A percentile compares a stretch with the other conserved stretches of the same genome.
Evolutionary conservation across 2,888 invertebrate genomes (phyloP).

Genomic region (Coelinius sp.): DNA sequence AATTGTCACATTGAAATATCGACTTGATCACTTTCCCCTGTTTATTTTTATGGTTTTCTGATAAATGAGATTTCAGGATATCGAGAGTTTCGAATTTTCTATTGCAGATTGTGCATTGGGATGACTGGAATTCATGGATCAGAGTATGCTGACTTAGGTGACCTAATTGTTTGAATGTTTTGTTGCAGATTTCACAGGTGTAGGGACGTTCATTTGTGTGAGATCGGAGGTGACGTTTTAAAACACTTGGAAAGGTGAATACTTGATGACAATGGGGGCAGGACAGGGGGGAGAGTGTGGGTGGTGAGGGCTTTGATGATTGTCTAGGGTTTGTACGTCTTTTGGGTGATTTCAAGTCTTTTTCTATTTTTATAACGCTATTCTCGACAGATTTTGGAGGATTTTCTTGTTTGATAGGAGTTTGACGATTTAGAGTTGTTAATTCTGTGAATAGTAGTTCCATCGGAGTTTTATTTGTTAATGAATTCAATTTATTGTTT

Average conservation of each 20-base stretch:
- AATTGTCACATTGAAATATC: constrained; percentile 70
- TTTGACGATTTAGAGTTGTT: background rate
- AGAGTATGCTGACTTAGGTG: constrained; percentile 61
- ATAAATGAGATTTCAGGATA: constrained; percentile 53
- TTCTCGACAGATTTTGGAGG: background rate
- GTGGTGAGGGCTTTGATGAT: constrained; percentile 42
- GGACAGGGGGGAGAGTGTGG: constrained; percentile 41
- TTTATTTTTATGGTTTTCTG: constrained; percentile 39
- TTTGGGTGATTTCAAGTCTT: background rate
- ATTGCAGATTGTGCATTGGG: constrained; percentile 56
- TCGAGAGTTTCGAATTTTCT: constrained; percentile 56
- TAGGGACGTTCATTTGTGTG: constrained; percentile 64
- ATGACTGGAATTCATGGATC: constrained; percentile 60
- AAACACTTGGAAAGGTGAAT: constrained; percentile 61
- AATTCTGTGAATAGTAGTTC: background rate
- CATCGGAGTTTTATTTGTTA: constrained; percentile 44
- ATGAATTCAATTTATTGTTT: constrained; percentile 52
- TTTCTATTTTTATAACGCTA: background rate
- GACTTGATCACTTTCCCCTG: constrained; percentile 48
- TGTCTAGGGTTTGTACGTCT: constrained; percentile 22
- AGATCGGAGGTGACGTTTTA: constrained; percentile 60
- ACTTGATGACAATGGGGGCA: constrained; percentile 59
- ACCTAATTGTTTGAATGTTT: constrained; percentile 62
- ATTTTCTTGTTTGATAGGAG: background rate
- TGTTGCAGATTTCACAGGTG: constrained; percentile 58